Base-by-base conservation (phyloP, 2,888 invertebrate genomes). In the Hypolimnas misippus region DNA sequence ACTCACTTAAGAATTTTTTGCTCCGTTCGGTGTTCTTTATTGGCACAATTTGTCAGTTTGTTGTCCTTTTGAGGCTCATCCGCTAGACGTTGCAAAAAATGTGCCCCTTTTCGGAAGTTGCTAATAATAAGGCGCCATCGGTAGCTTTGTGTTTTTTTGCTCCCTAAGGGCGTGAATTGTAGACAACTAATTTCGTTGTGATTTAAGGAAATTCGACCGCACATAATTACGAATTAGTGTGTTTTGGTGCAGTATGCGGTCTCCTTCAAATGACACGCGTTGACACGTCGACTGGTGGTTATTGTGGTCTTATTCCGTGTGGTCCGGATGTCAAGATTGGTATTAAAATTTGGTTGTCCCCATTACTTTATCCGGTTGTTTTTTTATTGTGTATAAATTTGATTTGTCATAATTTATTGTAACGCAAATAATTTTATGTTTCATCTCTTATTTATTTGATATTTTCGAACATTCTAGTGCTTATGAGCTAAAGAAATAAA, bases 121-220 rank as follows among this genome's bases (percentile, higher is more conserved):
- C 83, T 89, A 89, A 91, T 90, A 84, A 89, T 82, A 89, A 84
- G 90, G 91, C 90, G 91, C 89, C 90, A 83, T 78, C 78, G 75
- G 85, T 82, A 86, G 88, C 86, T 85, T 87, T 84, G 81, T 76
- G 68, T 80, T 82, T 83, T 83, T 81, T 82, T 75, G 57, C 10
- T 62, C 44, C 42, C 42, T 50, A n/a, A 25, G 50, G 64, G 57
- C 55, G 52, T 52, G 61, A 61, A 58, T 55, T 51, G 46, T 25
- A 63, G 49, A 57, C 54, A 58, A 52, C 59, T 52, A 53, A 59
- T 53, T 59, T 59, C 51, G 59, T n/a, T 16, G n/a, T n/a, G n/a
- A n/a, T 8, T 33, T 16, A n/a, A 53, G 25, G 42, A 51, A 33
- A 52, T 42, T 19, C 17, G 42, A 19, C 42, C 21, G 21, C 21